Base-by-base conservation (phyloP, 37 sponge, comb jelly and placozoan genomes). In the Halisarca cf. caerulea region DNA sequence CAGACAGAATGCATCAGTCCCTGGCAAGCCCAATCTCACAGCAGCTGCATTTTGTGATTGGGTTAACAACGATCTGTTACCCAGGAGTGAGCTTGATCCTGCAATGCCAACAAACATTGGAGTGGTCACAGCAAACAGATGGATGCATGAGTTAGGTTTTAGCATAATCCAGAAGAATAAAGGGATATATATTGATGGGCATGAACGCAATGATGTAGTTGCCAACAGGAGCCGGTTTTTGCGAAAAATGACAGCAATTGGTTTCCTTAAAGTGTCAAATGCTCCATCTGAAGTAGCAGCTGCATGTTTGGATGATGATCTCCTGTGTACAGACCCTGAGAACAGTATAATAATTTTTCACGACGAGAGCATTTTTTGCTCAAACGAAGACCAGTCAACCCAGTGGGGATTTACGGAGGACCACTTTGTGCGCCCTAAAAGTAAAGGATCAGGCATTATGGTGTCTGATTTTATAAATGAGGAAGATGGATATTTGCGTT, bases 141-240 rank as follows among this genome's bases (percentile, higher is more conserved):
- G 90, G 90, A 23, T 85, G 75, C 83, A 86, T 80, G 68, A 74
- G 2, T 60, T 91, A 30, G 88, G 92, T 0, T 91, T 91, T 80
- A 40, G 69, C 42, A 84, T 91, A 18, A 20, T 86, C 2, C n/a
- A 5, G 3, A 9, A 30, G 0, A 81, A 80, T 20, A 87, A 91
- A 47, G 88, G 88, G 3, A 66, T 62, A 0, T 88, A 47, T 87
- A 69, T 91, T 21, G 92, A 88, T 88, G 92, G 89, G 0, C 92
- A 87, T 78, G 91, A 89, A 21, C 3, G 82, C 2, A 40, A 71
- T 2, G 90, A 89, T 89, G 90, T 89, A 27, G 85, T 89, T 14
- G 78, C 58, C 2, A 43, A 44, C 35, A 43, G 74, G 6, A 42
- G 18, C 9, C 57, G 74, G 69, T 88, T 82, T 60, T n/a, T 88